Base-by-base conservation (phyloP, 1,140 invertebrate species). In the Drosophila pandora region DNA sequence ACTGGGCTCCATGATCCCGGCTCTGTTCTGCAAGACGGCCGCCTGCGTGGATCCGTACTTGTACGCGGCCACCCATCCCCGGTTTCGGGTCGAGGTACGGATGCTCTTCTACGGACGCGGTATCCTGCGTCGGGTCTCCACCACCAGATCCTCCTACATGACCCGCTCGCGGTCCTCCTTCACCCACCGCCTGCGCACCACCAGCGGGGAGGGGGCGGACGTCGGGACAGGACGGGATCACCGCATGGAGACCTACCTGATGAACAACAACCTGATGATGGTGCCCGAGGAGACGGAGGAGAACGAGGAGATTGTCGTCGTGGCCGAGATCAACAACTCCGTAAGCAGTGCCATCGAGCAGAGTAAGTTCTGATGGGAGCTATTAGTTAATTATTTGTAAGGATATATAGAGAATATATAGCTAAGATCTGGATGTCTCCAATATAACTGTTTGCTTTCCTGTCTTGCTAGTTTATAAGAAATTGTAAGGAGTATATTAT, bases 31-130 rank as follows among this genome's bases (percentile, higher is more conserved):
- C 90, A 96, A 96, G 89, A 93, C 94, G 0, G 94, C 95, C 0
- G 95, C 95, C 52, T 95, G 95, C 74, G 93, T 96, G 34, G 95
- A 96, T 91, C 95, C 96, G 2, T 96, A 95, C 77, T 92, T 96
- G 53, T 96, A 96, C 79, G 94, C 95, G 2, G 93, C 95, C 48
- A 94, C 94, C 0, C 95, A 96, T 92, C 95, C 95, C 0, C 93
- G 94, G 77, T 95, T 95, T 85, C 93, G 94, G 22, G 92, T 93
- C 41, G 94, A 95, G 79, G 92, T 93, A 48, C 89, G 93, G 30
- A 73, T 88, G 76, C 72, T 88, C 4, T 22, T 88, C 64, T 89
- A 73, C 34, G 83, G 83, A 5, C 83, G 79, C 0, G 79, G 83
- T 0, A 76, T 64, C 1, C 59, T 88, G 2, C 37, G 83, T 0